Evolutionary conservation across 1,140 invertebrate species (phyloP), one percentile per base, ranked within the genome.

Genomic region (Bombus waltoni): DNA sequence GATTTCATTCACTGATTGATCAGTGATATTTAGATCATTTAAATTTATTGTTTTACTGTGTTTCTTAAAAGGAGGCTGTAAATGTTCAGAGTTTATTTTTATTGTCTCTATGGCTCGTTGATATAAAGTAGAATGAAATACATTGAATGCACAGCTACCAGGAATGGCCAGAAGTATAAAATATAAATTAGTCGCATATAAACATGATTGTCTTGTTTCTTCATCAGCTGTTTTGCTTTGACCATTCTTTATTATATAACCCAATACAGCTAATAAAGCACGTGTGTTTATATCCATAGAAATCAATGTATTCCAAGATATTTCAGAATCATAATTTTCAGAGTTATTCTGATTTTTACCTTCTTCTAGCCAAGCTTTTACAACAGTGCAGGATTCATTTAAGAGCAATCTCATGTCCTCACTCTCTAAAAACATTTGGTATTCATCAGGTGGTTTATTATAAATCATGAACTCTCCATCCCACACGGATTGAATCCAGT

Each of bases 41-140:
- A 93, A 71, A 81, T 92, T 90, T 8, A 83, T 59, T 72, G 72
- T 68, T 81, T 86, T 89, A 32, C 22, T 75, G 47, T 11, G 88
- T 87, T 91, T 93, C 83, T 66, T 86, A 11, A 74, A 22, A 42
- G 82, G 28, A 13, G 92, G 82, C 9, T 93, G 59, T 38, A 96
- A 83, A 38, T 91, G 84, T 18, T 93, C 89, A 8, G 93, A 87
- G 8, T 35, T 3, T 95, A 83, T 87, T 57, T 94, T 96, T 22
- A 97, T 91, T 9, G 94, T 95, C 77, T 96, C 95, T 3, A 97
- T 89, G 0, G 95, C 92, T 83, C 94, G 93, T 44, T 95, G 89
- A 89, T 95, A 97, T 15, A 97, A 88, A 65, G 96, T 95, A 6
- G 96, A 94, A 87, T 97, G 96, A 90, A 96, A 97, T 2, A 97